phyloP scores from a whole-genome alignment of 2,888 invertebrate species.

The Andrena dorsata region DNA sequence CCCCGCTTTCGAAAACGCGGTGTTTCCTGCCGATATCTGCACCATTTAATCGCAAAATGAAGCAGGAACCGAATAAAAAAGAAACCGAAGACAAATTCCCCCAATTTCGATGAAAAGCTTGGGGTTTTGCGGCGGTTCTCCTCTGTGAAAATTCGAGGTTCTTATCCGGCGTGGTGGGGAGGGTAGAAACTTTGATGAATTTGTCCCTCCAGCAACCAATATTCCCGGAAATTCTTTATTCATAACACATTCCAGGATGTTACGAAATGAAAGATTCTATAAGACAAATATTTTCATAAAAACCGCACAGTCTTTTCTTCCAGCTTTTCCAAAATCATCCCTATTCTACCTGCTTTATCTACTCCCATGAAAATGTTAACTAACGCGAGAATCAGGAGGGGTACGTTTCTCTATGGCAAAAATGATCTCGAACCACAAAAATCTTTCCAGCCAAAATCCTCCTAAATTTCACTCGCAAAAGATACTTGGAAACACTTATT shows the following conservation, averaged over 20 bases:
- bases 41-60: conserved; percentile 57
- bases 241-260: not conserved
- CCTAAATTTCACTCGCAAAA: too few relatives aligned
- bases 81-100: conserved; percentile 11
- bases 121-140: conserved; percentile 13
- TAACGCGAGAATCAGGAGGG: too few relatives aligned
- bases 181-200: not conserved
- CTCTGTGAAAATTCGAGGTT: conserved; percentile 31
- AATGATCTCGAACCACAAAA: too few relatives aligned
- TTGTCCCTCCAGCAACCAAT: not conserved
- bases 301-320: too few relatives aligned
- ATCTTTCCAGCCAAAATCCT: too few relatives aligned
- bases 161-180: conserved; percentile 20
- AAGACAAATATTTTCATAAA: not conserved
- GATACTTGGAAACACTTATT: too few relatives aligned
- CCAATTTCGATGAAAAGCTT: conserved; percentile 39
- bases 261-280: not conserved
- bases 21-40: conserved; percentile 43
- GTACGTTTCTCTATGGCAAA: too few relatives aligned
- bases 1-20: conserved; percentile 52
- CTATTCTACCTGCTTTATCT: too few relatives aligned
- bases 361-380: too few relatives aligned
- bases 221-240: not conserved
- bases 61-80: conserved; percentile 14
- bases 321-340: too few relatives aligned